phyloP scores from a whole-genome alignment of 1,140 invertebrate species.

The Leptonema lineaticorne region DNA sequence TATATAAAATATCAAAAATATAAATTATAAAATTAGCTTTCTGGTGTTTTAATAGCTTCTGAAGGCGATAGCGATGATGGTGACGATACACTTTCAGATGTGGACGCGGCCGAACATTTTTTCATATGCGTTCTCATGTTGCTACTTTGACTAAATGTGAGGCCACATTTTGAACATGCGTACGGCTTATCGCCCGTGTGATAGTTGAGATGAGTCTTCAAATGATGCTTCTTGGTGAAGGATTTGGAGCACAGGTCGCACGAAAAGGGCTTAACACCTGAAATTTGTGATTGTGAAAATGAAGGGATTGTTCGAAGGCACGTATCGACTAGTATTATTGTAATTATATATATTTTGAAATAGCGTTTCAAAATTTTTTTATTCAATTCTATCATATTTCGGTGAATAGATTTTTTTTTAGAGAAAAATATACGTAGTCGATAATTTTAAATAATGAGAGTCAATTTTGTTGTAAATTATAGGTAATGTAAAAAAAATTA shows the following conservation, averaged over 20 bases:
- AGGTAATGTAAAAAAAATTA: not conserved
- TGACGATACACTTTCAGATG: not conserved
- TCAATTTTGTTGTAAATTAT: conserved; percentile 7
- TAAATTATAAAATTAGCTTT: no score
- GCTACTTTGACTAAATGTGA: conserved; percentile 75
- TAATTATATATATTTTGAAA: not conserved
- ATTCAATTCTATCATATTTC: no score
- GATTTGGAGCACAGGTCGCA: conserved; percentile 82
- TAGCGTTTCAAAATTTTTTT: no score
- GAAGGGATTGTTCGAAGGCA: not conserved
- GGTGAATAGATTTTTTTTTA: no score
- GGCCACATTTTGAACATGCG: conserved; percentile 69
- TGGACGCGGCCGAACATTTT: conserved; percentile 56
- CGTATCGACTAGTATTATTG: not conserved
- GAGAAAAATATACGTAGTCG: no score
- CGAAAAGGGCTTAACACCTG: conserved; percentile 82
- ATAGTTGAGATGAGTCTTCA: conserved; percentile 83
- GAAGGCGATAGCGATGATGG: no score
- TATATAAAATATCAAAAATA: no score
- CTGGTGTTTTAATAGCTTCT: no score
- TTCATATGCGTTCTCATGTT: conserved; percentile 79
- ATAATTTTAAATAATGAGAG: no score
- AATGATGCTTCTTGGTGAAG: conserved; percentile 83
- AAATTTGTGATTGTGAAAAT: conserved; percentile 35
- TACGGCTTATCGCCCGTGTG: conserved; percentile 77